These are phyloP conservation scores for Pelmatolapia mariae DNA, from an alignment of 2,113 vertebrate species.

Conservation along the genomic window DNA sequence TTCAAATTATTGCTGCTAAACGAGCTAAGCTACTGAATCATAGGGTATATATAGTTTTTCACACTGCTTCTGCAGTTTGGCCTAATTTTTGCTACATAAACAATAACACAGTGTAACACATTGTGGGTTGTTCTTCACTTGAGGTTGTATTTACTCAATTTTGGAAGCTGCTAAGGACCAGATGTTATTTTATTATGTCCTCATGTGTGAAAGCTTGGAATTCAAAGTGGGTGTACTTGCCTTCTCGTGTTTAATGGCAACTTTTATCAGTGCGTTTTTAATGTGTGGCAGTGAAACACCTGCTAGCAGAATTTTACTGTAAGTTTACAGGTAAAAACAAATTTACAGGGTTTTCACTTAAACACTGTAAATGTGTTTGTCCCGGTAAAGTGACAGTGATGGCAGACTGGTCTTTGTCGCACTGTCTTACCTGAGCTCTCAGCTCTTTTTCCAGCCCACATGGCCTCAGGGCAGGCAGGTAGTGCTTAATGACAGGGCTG, in stretches of 20 bases:
- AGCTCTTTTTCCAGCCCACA: not conserved
- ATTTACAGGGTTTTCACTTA: not conserved
- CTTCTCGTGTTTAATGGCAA: no score
- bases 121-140: not conserved
- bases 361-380: not conserved
- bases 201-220: not conserved
- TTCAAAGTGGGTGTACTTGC: no score
- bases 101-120: not conserved
- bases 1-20: not conserved
- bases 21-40: not conserved
- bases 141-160: not conserved
- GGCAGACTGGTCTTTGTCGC: not conserved
- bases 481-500: constrained; percentile 53
- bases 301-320: not conserved
- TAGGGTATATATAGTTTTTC: accelerated
- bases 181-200: not conserved
- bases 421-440: not conserved
- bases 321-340: not conserved
- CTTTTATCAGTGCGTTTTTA: not conserved
- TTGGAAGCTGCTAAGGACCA: not conserved
- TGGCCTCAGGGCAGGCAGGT: constrained; percentile 6
- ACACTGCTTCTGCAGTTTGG: not conserved
- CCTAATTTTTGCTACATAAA: not conserved
- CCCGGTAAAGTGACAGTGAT: not conserved
- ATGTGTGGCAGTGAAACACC: not conserved